Evolutionary conservation across 1,140 invertebrate species (phyloP), one percentile per base, ranked within the genome.

Genomic region (Heliconius melpomene): DNA sequence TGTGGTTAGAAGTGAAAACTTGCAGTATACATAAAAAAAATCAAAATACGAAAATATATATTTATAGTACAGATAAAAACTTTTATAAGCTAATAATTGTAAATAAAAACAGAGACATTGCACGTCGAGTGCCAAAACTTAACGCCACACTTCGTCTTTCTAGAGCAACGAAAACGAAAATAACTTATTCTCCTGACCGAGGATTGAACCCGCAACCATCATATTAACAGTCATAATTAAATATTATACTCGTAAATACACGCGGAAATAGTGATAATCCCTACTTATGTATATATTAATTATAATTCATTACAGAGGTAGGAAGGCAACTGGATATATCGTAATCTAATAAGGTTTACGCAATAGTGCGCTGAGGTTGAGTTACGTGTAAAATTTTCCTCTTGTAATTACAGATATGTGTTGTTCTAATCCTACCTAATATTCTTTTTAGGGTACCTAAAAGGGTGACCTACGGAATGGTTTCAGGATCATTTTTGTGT

Each of bases 331-430:
- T 57, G n/a, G 54, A 57, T 57, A 57, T 23, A 57, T 57, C 54
- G 54, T 57, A 57, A 57, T 57, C 54, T 57, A 57, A 57, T 57
- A 57, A 52, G 54, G n/a, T 23, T 57, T 57, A 57, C 54, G n/a
- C 7, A 57, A 57, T 23, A 16, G 18, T 52, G 7, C 20, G 54
- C 52, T 57, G 20, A n/a, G n/a, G 40, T 46, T 57, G 2, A 57
- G 7, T 57, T 18, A 9, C n/a, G 54, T 57, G 54, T n/a, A n/a
- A 57, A 57, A 8, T 16, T 16, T 54, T 18, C 13, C 13, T 54
- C 18, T 54, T 2, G 52, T 1, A 11, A n/a, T 1, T 23, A 9
- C 0, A 23, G 2, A 52, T 18, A 52, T 20, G 18, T 52, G 20
- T 5, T 20, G 50, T 52, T 52, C 18, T 52, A 52, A 7, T 18